Evolutionary conservation across 2,113 vertebrate species (phyloP).

Genomic region (Oncorhynchus keta): DNA sequence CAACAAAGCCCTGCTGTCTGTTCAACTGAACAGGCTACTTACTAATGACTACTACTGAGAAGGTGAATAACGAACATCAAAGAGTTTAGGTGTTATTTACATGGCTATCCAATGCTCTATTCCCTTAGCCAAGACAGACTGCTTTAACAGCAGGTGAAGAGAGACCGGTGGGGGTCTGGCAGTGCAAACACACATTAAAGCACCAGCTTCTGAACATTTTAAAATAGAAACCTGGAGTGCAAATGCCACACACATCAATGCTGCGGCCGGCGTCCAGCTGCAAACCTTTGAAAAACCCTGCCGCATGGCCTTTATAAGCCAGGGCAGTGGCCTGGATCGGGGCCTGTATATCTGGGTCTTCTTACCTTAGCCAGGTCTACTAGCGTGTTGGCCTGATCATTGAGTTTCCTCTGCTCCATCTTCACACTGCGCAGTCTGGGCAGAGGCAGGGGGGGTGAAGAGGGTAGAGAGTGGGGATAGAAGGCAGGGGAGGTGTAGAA

Average conservation of each 20-base stretch:
- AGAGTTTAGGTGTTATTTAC: too few relatives aligned
- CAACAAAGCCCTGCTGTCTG: too few relatives aligned
- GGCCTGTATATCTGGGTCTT: not conserved
- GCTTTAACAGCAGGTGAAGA: not conserved
- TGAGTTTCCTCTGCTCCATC: slow-evolving; percentile 91
- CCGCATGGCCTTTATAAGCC: not conserved
- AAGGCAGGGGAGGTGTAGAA: slow-evolving; percentile 41
- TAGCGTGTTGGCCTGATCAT: slow-evolving; percentile 87
- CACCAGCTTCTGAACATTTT: slow-evolving; percentile 44
- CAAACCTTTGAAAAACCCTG: slow-evolving; percentile 47
- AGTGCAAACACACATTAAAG: slow-evolving; percentile 64
- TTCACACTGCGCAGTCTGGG: slow-evolving; percentile 89
- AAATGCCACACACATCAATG: slow-evolving; percentile 69
- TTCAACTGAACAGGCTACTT: too few relatives aligned
- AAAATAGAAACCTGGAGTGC: slow-evolving; percentile 53
- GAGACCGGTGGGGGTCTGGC: slow-evolving; percentile 17
- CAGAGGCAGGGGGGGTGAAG: slow-evolving; percentile 46
- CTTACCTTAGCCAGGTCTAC: slow-evolving; percentile 88
- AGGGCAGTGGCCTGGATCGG: not conserved
- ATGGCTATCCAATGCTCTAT: not conserved
- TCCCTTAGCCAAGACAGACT: not conserved
- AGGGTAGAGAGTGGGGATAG: not conserved
- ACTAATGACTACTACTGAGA: too few relatives aligned
- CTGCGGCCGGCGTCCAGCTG: slow-evolving; percentile 35
- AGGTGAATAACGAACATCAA: too few relatives aligned